A percentile compares a stretch with the other conserved stretches of the same genome.
Conservation (phyloP, 2,113 vertebrate species). For the Gasterosteus nipponicus region DNA sequence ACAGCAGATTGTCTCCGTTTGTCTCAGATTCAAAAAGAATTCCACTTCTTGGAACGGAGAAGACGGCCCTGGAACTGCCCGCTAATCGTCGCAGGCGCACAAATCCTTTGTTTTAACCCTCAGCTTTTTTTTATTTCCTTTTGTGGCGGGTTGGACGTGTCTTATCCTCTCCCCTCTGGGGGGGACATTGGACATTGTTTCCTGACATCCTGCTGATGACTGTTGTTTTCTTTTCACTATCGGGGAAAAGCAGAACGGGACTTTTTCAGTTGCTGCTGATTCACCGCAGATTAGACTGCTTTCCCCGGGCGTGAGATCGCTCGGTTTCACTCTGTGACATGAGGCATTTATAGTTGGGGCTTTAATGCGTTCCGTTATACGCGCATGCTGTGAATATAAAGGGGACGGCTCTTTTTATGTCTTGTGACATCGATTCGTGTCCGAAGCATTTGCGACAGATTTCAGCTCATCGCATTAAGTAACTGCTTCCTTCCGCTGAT, state of each 20-base stretch:
- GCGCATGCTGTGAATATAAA: constrained; percentile 5
- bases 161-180: constrained; percentile 46
- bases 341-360: not conserved
- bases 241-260: constrained; percentile 59
- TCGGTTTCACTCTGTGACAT: constrained; percentile 34
- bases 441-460: constrained; percentile 46
- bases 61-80: constrained; percentile 21
- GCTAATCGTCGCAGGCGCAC: constrained; percentile 51
- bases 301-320: constrained; percentile 48
- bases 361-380: constrained; percentile 15
- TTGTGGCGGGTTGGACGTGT: constrained; percentile 10
- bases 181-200: constrained; percentile 69
- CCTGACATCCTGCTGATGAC: constrained; percentile 68
- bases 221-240: constrained; percentile 74
- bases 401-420: constrained; percentile 15
- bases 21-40: constrained; percentile 45
- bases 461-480: constrained; percentile 23
- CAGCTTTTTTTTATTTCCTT: not conserved
- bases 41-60: constrained; percentile 40
- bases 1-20: constrained; percentile 65
- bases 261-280: constrained; percentile 79
- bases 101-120: constrained; percentile 57
- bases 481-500: constrained; percentile 22
- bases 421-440: not conserved
- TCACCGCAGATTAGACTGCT: constrained; percentile 71